Base-by-base conservation (phyloP, 2,113 vertebrate species). In the Oplegnathus fasciatus region DNA sequence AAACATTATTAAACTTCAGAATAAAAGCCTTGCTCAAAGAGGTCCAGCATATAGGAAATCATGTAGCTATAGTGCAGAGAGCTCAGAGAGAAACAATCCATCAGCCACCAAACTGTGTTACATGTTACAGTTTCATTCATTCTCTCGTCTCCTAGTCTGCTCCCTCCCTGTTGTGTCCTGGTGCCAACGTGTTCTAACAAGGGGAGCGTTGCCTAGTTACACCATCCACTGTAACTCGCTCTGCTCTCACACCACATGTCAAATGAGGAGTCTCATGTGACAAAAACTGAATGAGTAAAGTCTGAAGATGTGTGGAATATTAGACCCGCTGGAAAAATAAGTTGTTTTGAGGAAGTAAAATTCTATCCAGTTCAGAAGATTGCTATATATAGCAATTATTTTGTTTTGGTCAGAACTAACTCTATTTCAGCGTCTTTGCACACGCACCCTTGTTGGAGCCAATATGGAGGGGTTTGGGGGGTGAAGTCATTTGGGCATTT, bases 131-230 rank as follows among this genome's bases (percentile, higher is more conserved):
- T 68, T 52, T 60, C 37, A 65, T 57, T 34, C 28, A 44, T 57
- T 55, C 60, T 20, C 26, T 9, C 5, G 20, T 60, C 5, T 55
- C 4, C 15, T 42, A 11, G 32, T 65, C 15, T 6, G 4, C 11
- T 70, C 44, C 9, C 46, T 26, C 22, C 57, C 24, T 28, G 6
- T 62, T 26, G n/a, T 24, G 13, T 44, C 22, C 54, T 50, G 3
- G 24, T 13, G 18, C 37, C 42, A 13, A 28, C 54, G 48, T 30
- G 32, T 46, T 57, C 9, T n/a, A 52, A 34, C 15, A 7, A 24
- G 28, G 22, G 24, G 30, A 30, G 32, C 9, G 62, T 60, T 57
- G 61, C 69, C 44, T 68, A 17, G 72, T 54, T 65, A 73, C 78
- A 46, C 34, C 18, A 55, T 40, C 44, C 32, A 24, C n/a, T 30